Evolutionary conservation across 2,113 vertebrate species (phyloP).

Genomic region (Triplophysa siluroides): DNA sequence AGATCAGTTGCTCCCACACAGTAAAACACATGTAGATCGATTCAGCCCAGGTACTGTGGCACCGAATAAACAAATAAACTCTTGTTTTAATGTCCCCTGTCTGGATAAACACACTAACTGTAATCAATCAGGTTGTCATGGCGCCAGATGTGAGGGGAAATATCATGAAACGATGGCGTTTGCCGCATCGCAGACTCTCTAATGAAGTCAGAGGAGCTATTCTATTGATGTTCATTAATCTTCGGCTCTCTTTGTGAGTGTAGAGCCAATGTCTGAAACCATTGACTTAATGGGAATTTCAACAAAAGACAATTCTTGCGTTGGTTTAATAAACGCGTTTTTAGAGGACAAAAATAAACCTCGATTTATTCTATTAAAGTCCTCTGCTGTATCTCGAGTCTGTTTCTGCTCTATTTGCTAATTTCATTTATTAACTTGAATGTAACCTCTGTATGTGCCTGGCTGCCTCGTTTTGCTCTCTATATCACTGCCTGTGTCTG

Average conservation of each 20-base stretch:
- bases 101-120: conserved; percentile 10
- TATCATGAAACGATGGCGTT: conserved; percentile 42
- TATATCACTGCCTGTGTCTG: background rate
- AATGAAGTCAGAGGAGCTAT: conserved; percentile 27
- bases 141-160: conserved; percentile 52
- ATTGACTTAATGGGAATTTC: background rate
- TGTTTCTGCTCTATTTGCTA: no score
- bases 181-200: conserved; percentile 28
- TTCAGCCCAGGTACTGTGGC: background rate
- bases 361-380: no score
- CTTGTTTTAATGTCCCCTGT: conserved; percentile 24
- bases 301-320: background rate
- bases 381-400: no score
- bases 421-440: no score
- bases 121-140: conserved; percentile 46
- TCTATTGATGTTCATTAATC: conserved; percentile 38
- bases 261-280: background rate
- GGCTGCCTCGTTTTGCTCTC: no score
- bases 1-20: background rate
- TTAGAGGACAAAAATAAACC: no score
- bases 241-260: conserved; percentile 16
- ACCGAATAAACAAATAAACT: conserved; percentile 37
- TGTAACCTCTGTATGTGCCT: no score
- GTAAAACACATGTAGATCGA: background rate
- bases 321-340: background rate